Evolutionary conservation across 2,113 vertebrate genomes (phyloP).

Genomic region (Cepphus grylle): DNA sequence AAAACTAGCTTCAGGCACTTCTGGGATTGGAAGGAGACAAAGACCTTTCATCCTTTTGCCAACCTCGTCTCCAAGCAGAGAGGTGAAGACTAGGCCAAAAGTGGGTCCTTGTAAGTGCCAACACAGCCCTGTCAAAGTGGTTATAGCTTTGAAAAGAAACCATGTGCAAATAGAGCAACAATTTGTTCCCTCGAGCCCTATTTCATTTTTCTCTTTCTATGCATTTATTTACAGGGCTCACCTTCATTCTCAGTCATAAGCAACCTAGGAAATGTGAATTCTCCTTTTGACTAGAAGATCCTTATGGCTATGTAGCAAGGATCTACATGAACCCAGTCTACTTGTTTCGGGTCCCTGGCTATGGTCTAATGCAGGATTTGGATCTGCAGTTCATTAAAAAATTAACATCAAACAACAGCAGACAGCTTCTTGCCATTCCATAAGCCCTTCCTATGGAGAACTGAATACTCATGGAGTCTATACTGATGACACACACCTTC

Average conservation of each 20-base stretch:
- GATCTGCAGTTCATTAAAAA: not conserved
- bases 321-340: not conserved
- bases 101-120: not conserved
- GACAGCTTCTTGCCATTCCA: not conserved
- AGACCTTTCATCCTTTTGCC: not conserved
- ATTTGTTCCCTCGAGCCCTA: not conserved
- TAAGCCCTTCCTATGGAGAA: not conserved
- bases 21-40: not conserved
- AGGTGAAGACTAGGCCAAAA: not conserved
- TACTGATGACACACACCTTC: not conserved
- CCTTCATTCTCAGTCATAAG: not conserved
- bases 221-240: not conserved
- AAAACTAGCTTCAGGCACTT: not conserved
- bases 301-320: not conserved
- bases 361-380: not conserved
- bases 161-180: not conserved
- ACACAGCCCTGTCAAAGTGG: not conserved
- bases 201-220: not conserved
- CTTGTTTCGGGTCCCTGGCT: not conserved
- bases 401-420: not conserved
- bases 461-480: not conserved
- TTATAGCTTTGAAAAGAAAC: constrained; percentile 13
- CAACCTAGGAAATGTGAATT: not conserved
- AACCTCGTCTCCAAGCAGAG: not conserved
- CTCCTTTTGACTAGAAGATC: not conserved